phyloP scores from a whole-genome alignment of 2,113 vertebrate genomes.

The Brachyistius frenatus region DNA sequence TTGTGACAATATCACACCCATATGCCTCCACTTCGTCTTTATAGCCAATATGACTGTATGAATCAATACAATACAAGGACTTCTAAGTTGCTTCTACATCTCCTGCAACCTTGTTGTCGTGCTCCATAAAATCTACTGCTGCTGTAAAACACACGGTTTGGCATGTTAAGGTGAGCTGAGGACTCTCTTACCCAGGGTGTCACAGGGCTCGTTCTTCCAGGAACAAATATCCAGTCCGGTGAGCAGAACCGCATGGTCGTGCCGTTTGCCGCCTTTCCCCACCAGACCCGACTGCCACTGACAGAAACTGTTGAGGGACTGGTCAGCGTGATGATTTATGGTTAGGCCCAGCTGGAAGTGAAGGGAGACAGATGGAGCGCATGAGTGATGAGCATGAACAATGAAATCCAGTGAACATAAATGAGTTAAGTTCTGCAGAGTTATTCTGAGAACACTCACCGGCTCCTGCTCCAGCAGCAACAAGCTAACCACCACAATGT shows the following conservation, averaged over 20 bases:
- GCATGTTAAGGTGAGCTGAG: background rate
- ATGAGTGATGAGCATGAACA: background rate
- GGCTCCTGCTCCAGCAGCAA: slow-evolving; percentile 95
- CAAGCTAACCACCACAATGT: slow-evolving; percentile 95
- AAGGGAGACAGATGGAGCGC: background rate
- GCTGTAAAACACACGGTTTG: background rate
- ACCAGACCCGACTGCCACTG: slow-evolving; percentile 96
- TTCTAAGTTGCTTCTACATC: background rate
- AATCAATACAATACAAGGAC: too few species aligned
- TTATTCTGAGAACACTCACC: slow-evolving; percentile 84
- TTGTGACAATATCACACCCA: too few species aligned
- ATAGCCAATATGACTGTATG: too few species aligned
- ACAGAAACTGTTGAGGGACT: slow-evolving; percentile 97
- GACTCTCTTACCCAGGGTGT: slow-evolving; percentile 91
- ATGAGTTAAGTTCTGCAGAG: background rate
- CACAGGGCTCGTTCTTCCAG: slow-evolving; percentile 99
- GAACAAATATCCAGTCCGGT: slow-evolving; percentile 98
- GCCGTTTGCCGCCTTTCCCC: slow-evolving; percentile 94
- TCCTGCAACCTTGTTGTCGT: background rate
- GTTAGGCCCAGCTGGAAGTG: slow-evolving; percentile 88
- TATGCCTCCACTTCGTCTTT: too few species aligned
- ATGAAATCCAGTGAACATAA: background rate
- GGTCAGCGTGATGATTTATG: slow-evolving; percentile 97
- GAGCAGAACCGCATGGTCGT: slow-evolving; percentile 95
- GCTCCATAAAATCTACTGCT: too few species aligned